Conservation (phyloP, 1,140 invertebrate species). For the Steinernema feltiae region DNA sequence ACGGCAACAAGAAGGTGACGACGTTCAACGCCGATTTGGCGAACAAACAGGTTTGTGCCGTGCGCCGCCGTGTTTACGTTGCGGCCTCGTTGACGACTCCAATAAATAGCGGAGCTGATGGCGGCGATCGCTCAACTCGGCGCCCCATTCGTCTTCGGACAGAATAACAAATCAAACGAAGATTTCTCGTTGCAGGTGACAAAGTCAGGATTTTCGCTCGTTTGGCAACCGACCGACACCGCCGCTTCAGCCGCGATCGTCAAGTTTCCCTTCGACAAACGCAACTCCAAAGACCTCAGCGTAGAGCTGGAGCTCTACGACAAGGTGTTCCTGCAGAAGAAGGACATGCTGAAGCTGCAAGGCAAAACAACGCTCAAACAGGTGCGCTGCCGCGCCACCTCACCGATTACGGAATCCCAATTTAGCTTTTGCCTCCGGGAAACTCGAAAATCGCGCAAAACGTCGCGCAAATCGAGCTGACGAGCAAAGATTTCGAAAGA, state of each 20-base stretch:
- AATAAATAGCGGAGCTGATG: background rate
- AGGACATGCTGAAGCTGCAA: slow-evolving; percentile 33
- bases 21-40: slow-evolving; percentile 55
- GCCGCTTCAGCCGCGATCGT: slow-evolving; percentile 49
- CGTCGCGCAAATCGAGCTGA: slow-evolving; percentile 32
- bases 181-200: slow-evolving; percentile 41
- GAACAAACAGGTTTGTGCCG: slow-evolving; percentile 46
- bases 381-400: background rate
- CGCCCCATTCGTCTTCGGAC: background rate
- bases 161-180: background rate
- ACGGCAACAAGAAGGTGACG: slow-evolving; percentile 45
- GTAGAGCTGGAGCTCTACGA: slow-evolving; percentile 39
- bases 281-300: slow-evolving; percentile 24
- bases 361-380: slow-evolving; percentile 32
- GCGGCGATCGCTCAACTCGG: background rate
- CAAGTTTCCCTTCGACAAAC: slow-evolving; percentile 56
- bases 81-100: background rate
- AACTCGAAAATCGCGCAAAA: slow-evolving; percentile 41
- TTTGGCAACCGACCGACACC: slow-evolving; percentile 54
- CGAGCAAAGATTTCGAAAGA: slow-evolving; percentile 27
- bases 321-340: slow-evolving; percentile 38
- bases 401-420: background rate
- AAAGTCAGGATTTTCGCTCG: slow-evolving; percentile 52
- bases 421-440: slow-evolving; percentile 33
- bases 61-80: background rate